These are phyloP conservation scores for Thamnaconus septentrionalis DNA, from an alignment of 2,113 vertebrate genomes.

Conservation along the genomic window DNA sequence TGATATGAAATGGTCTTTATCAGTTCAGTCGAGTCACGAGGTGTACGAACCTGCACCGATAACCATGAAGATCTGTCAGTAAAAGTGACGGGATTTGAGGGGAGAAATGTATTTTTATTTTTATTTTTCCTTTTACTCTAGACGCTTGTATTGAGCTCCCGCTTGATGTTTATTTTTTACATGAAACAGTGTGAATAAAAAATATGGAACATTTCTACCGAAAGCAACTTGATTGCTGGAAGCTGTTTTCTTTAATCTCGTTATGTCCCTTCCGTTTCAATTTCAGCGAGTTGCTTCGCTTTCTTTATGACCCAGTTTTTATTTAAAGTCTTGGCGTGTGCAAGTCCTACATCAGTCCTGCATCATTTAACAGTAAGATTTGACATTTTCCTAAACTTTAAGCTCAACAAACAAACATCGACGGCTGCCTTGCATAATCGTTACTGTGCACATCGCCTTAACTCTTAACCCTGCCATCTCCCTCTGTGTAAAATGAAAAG, in stretches of 20 bases:
- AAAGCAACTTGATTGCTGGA: not conserved
- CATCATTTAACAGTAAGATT: not conserved
- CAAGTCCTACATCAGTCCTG: not conserved
- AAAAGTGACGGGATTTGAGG: too few species aligned
- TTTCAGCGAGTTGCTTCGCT: not conserved
- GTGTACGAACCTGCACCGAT: too few species aligned
- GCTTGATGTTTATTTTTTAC: constrained; percentile 49
- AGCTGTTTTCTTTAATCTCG: not conserved
- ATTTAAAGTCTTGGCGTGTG: not conserved
- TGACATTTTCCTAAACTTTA: too few species aligned
- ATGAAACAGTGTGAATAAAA: constrained; percentile 39
- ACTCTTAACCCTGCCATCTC: not conserved
- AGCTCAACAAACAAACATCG: too few species aligned
- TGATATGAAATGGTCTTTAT: not conserved
- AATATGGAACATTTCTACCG: not conserved
- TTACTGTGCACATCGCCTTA: too few species aligned
- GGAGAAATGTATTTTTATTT: not conserved
- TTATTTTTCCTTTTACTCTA: constrained; percentile 13
- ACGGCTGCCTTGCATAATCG: too few species aligned
- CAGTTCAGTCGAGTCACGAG: not conserved
- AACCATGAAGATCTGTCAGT: too few species aligned
- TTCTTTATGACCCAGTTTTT: not conserved
- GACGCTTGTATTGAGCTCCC: constrained; percentile 2
- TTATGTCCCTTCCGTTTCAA: not conserved
- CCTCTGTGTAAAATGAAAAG: not conserved